A percentile compares a stretch with the other conserved stretches of the same genome.
Evolutionary conservation across 2,888 invertebrate species (phyloP).

Genomic region (Drosophila niveifrons): DNA sequence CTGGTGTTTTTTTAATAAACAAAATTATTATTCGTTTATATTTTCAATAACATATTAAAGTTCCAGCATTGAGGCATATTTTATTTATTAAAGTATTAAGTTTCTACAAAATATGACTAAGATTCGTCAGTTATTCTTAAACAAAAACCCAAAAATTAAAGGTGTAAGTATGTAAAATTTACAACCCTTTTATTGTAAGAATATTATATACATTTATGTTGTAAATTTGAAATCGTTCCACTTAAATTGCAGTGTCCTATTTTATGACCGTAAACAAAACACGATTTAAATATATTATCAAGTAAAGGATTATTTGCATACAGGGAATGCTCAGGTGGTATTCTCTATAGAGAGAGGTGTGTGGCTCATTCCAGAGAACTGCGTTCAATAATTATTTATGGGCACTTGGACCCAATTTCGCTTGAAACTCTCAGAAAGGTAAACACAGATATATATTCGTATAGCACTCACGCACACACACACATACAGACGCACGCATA

Average conservation of each 20-base stretch:
- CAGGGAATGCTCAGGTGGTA: background rate
- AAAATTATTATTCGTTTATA: no score
- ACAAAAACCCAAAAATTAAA: no score
- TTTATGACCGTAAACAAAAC: conserved; percentile 1
- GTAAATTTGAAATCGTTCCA: no score
- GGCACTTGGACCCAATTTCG: conserved; percentile 47
- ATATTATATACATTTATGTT: no score
- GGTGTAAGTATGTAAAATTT: no score
- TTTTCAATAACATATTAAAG: no score
- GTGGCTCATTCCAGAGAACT: conserved; percentile 38
- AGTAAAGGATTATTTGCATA: conserved; percentile 19
- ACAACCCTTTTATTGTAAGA: no score
- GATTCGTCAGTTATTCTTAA: no score
- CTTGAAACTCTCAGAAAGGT: conserved; percentile 39
- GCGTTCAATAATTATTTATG: conserved; percentile 33
- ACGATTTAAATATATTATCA: background rate
- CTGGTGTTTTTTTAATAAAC: no score
- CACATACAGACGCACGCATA: background rate
- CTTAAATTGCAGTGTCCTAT: conserved; percentile 15
- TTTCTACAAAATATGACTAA: no score
- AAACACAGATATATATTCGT: background rate
- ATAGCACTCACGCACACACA: conserved; percentile 2
- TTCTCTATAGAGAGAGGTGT: background rate
- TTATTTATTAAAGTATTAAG: no score
- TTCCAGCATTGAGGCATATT: no score